phyloP scores from a whole-genome alignment of 2,113 vertebrate genomes.

The Aplodontia rufa region DNA sequence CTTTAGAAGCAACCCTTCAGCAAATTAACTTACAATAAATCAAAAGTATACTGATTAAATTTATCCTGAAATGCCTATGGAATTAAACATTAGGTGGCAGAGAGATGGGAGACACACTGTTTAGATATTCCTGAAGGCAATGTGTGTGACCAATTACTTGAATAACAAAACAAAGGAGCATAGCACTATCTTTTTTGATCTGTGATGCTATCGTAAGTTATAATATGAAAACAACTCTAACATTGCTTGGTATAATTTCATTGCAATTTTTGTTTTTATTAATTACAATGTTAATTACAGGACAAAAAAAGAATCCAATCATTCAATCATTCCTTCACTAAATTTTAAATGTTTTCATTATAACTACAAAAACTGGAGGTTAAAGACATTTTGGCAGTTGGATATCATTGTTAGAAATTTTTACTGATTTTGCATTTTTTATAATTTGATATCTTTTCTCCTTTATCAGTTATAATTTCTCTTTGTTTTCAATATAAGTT shows the following conservation, averaged over 20 bases:
- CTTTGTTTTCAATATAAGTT: neutral
- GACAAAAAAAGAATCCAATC: neutral
- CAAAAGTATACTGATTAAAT: neutral
- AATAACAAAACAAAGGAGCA: neutral
- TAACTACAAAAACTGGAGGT: neutral
- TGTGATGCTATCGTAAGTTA: neutral
- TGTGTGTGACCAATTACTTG: neutral
- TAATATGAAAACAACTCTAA: neutral
- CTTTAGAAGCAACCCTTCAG: constrained; percentile 2
- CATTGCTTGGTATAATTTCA: neutral
- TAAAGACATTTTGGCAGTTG: neutral
- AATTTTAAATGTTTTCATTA: neutral
- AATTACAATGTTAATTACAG: neutral
- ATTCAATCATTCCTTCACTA: neutral
- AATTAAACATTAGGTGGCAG: neutral
- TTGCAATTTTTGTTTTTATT: neutral
- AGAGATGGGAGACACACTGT: neutral
- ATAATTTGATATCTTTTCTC: neutral
- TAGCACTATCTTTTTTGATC: neutral
- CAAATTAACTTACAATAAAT: neutral
- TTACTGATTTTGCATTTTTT: neutral
- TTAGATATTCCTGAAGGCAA: neutral
- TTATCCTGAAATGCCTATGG: neutral
- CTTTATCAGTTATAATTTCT: constrained; percentile 1
- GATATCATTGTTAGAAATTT: neutral